Conservation (phyloP, 2,797 vertebrate genomes). For the Acanthopagrus latus region DNA sequence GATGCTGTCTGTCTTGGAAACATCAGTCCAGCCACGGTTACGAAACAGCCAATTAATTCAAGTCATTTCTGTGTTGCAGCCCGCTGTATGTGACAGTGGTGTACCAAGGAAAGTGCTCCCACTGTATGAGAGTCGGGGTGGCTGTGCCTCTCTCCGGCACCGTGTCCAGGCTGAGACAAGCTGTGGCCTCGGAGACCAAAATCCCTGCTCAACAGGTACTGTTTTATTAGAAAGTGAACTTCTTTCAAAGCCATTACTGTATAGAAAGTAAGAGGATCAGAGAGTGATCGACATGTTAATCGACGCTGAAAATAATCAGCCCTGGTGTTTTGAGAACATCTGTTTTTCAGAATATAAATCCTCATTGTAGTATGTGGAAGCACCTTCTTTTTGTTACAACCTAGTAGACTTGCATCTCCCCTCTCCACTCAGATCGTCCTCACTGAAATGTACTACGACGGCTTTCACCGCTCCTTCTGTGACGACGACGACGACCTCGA, state of each 20-base stretch:
- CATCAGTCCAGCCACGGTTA: slow-evolving; percentile 24
- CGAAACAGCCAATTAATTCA: slow-evolving; percentile 57
- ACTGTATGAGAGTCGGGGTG: slow-evolving; percentile 97
- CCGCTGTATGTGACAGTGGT: slow-evolving; percentile 96
- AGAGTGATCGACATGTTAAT: no score
- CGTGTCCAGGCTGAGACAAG: slow-evolving; percentile 93
- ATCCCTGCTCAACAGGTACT: slow-evolving; percentile 95
- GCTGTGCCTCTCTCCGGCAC: slow-evolving; percentile 94
- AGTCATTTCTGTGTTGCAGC: slow-evolving; percentile 79
- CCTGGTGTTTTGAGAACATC: neutral
- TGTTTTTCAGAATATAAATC: slow-evolving; percentile 8
- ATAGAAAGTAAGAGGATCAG: slow-evolving; percentile 8
- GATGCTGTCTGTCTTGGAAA: slow-evolving; percentile 48
- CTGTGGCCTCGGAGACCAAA: slow-evolving; percentile 95
- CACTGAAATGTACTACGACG: slow-evolving; percentile 99
- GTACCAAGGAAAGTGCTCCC: slow-evolving; percentile 97
- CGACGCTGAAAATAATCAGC: no score
- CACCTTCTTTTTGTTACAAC: neutral
- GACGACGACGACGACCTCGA: slow-evolving; percentile 96
- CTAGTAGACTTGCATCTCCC: neutral
- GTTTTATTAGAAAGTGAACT: slow-evolving; percentile 3
- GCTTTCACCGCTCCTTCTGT: slow-evolving; percentile 98
- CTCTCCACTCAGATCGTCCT: slow-evolving; percentile 90
- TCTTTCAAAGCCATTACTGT: neutral
- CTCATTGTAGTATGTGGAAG: neutral